Evolutionary conservation across 2,113 vertebrate genomes (phyloP).

Genomic region (Oncorhynchus tshawytscha): DNA sequence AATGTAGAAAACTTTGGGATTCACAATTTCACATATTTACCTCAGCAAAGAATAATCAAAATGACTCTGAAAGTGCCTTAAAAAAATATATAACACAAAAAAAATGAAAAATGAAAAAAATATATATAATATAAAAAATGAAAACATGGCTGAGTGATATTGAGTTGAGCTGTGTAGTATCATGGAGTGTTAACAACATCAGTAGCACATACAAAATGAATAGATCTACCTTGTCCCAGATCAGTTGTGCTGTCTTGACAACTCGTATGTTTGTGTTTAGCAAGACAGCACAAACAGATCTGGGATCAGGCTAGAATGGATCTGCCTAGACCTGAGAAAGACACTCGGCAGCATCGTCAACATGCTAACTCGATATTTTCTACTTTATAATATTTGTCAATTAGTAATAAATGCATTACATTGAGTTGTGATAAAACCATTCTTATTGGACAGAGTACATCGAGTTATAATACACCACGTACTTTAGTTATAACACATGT

Average conservation of each 20-base stretch:
- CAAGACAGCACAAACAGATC: too few species aligned
- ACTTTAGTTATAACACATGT: too few species aligned
- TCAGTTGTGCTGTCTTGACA: slow-evolving; percentile 15
- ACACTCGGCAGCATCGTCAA: background rate
- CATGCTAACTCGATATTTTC: background rate
- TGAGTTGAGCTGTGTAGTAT: background rate
- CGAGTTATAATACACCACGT: background rate
- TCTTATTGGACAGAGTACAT: background rate
- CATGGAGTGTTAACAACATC: slow-evolving; percentile 10
- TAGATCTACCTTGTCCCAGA: slow-evolving; percentile 4
- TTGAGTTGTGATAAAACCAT: slow-evolving; percentile 1
- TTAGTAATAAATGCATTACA: background rate
- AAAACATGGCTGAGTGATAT: background rate
- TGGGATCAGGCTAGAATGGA: too few species aligned
- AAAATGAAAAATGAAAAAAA: too few species aligned
- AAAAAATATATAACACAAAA: too few species aligned
- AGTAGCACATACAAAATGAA: slow-evolving; percentile 43
- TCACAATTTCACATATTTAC: slow-evolving; percentile 12
- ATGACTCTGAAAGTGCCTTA: slow-evolving; percentile 40
- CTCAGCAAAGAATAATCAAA: slow-evolving; percentile 41
- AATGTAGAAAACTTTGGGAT: slow-evolving; percentile 30
- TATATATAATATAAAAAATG: slow-evolving; percentile 13
- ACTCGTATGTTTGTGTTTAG: background rate
- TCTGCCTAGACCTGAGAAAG: background rate
- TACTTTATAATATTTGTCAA: background rate